Evolutionary conservation across 1,140 invertebrate species (phyloP).

Genomic region (Dendroctonus valens): DNA sequence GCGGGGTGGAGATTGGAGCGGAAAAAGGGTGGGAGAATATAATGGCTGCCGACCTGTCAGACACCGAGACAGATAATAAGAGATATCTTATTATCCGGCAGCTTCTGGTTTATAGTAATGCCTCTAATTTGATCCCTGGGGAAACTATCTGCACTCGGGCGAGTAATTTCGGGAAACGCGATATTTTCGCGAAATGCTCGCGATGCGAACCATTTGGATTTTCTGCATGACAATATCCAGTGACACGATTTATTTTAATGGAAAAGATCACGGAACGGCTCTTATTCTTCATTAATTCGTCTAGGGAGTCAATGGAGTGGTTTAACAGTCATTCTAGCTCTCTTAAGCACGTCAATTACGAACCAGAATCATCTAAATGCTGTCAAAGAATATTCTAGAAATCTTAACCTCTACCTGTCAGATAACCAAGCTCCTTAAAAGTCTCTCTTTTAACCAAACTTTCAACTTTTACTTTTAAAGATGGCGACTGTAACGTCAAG

Average conservation of each 20-base stretch:
- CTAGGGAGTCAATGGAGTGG: no score
- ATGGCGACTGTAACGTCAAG: no score
- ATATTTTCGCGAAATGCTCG: conserved; percentile 26
- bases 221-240: not conserved
- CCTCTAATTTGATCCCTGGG: conserved; percentile 50
- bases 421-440: no score
- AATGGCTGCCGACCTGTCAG: conserved; percentile 49
- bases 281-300: no score
- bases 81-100: conserved; percentile 50
- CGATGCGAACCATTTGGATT: not conserved
- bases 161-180: conserved; percentile 26
- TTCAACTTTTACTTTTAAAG: no score
- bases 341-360: no score
- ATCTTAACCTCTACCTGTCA: no score
- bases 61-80: conserved; percentile 49
- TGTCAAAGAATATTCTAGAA: no score
- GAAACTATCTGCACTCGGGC: conserved; percentile 36
- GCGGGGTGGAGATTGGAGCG: conserved; percentile 36
- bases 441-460: no score
- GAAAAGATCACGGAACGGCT: not conserved
- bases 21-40: conserved; percentile 43
- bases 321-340: no score
- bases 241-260: not conserved
- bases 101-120: conserved; percentile 47
- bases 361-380: no score